Evolutionary conservation across 2,797 vertebrate species (phyloP).

Genomic region (Enteromius mattozi): DNA sequence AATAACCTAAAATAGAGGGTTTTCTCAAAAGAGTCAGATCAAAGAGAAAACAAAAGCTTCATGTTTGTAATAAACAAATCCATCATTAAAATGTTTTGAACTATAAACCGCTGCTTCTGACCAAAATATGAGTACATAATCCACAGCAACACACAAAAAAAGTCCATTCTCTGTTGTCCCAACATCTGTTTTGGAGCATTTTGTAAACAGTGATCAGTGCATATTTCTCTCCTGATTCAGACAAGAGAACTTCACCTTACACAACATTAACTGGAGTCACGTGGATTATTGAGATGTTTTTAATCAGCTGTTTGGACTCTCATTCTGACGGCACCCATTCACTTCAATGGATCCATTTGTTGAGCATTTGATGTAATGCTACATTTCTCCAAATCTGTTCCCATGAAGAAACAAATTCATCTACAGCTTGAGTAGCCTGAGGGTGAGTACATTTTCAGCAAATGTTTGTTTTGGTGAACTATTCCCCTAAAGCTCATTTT

Average conservation of each 20-base stretch:
- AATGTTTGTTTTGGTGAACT: neutral
- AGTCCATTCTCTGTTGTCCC: neutral
- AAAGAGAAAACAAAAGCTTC: too few species aligned
- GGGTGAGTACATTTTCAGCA: neutral
- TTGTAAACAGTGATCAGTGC: neutral
- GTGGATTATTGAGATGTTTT: neutral
- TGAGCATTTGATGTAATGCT: neutral
- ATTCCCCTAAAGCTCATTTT: neutral
- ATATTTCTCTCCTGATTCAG: neutral
- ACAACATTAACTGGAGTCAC: neutral
- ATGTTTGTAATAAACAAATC: too few species aligned
- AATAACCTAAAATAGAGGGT: neutral
- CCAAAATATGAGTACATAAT: neutral
- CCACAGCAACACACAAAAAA: neutral
- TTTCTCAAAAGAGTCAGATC: too few species aligned
- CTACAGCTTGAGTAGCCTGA: neutral
- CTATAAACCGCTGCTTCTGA: too few species aligned
- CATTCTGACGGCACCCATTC: neutral
- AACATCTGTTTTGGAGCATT: neutral
- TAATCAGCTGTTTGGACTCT: neutral
- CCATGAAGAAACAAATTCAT: neutral
- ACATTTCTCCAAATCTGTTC: neutral
- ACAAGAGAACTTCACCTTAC: neutral
- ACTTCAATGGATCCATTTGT: neutral
- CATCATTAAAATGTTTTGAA: too few species aligned